Evolutionary conservation across 2,113 vertebrate species (phyloP).

Genomic region (Amblyornis subalaris): DNA sequence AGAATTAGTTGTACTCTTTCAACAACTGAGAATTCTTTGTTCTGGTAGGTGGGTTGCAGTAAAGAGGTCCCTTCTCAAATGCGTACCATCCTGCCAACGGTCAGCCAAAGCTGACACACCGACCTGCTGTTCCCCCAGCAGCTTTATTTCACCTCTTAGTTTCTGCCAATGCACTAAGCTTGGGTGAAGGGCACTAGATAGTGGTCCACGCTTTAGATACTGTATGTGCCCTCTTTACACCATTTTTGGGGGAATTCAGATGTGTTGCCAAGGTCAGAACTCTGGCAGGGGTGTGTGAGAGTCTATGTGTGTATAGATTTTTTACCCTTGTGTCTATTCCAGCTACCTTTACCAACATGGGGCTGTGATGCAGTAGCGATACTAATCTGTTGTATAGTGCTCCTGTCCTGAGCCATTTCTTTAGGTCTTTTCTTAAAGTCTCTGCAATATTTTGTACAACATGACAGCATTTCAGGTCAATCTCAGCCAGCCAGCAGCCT

Average conservation of each 20-base stretch:
- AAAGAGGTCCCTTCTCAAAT: not conserved
- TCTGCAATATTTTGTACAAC: not conserved
- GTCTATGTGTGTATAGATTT: not conserved
- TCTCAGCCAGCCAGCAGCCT: not conserved
- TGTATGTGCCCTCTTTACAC: not conserved
- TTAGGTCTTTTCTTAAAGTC: not conserved
- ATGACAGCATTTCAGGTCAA: not conserved
- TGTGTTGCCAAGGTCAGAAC: not conserved
- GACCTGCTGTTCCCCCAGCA: not conserved
- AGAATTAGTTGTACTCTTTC: not conserved
- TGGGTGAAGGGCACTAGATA: not conserved
- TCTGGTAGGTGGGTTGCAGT: not conserved
- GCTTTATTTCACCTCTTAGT: not conserved
- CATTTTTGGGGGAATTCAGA: not conserved
- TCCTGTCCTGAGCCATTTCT: not conserved
- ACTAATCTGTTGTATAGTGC: accelerated
- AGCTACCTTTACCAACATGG: not conserved
- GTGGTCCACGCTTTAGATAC: not conserved
- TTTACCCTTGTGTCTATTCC: not conserved
- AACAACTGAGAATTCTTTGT: not conserved
- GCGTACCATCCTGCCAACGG: too few relatives aligned
- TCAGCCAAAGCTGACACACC: not conserved
- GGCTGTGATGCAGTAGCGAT: not conserved
- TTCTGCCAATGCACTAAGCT: not conserved
- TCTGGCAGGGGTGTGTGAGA: not conserved